Evolutionary conservation across 1,140 invertebrate genomes (phyloP), one percentile per base, ranked within the genome.

Genomic region (Drosophila pachea): DNA sequence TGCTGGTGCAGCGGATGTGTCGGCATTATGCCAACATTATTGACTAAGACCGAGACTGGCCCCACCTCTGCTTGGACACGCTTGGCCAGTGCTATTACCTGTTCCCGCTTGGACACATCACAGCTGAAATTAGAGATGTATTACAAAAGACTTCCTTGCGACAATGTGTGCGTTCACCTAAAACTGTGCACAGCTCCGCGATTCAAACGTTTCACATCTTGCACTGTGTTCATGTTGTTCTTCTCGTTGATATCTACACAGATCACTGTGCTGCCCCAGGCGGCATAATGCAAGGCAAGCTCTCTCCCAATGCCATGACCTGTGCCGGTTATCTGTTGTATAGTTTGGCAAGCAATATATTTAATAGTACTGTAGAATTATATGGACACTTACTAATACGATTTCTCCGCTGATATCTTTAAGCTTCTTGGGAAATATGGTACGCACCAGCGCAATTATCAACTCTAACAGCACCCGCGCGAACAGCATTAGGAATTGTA

Each of bases 241-340:
- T 92, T 88, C 68, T 93, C 90, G 89, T 98, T 96, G 5, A 99
- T 93, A 89, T 99, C 98, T 90, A 96, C 96, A 63, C 96, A 93
- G 0, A 99, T 93, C 3, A 98, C 90, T 1, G 90, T 94, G 22
- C 95, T 94, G 1, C 96, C 96, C 7, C 95, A 90, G 29, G 92
- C 90, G 0, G 94, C 94, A 84, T 97, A 96, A 60, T 94, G 93
- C n/a, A 95, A 89, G 4, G 96, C 95, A 69, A 97, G 89, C 71
- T 97, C 92, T 48, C 94, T 92, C 2, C 97, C 97, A 75, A 99
- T 95, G 9, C 97, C 97, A 90, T 96, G 96, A 4, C 96, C 97
- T 12, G 95, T 93, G 36, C 97, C 97, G 22, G 97, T 98, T 56
- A 98, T 94, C 91, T 98, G 56, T 54, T 67, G 50, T 14, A 42